Conservation (phyloP, 2,888 invertebrate genomes). For the Poecilobothrus nobilitatus region DNA sequence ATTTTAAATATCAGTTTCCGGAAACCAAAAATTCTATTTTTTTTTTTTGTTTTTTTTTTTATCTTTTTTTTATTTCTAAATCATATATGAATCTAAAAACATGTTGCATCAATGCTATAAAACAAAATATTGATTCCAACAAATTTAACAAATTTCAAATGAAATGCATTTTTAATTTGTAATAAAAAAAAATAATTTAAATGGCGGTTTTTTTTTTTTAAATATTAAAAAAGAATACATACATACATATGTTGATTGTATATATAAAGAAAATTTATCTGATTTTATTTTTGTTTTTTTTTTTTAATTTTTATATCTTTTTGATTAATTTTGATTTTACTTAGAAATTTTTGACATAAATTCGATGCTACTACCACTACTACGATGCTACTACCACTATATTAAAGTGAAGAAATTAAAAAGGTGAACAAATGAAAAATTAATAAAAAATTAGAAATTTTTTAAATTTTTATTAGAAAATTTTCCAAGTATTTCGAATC, state of each 20-base stretch:
- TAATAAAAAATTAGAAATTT: too few species aligned
- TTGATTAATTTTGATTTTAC: background rate
- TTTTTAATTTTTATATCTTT: background rate
- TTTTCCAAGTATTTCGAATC: background rate
- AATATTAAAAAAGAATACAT: background rate
- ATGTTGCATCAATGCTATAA: too few species aligned
- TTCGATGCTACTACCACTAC: background rate
- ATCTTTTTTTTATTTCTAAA: too few species aligned
- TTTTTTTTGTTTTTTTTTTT: too few species aligned
- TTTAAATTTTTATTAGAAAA: constrained; percentile 2
- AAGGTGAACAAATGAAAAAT: background rate
- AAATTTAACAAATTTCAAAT: too few species aligned
- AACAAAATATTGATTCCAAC: too few species aligned
- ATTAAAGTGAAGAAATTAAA: background rate
- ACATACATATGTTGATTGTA: too few species aligned
- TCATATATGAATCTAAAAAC: too few species aligned
- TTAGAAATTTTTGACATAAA: background rate
- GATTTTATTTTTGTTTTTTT: too few species aligned
- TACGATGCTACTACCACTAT: background rate
- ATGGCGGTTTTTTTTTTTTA: background rate
- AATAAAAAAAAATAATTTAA: background rate
- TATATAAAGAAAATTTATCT: background rate
- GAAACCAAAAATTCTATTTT: too few species aligned
- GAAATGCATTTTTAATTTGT: background rate
- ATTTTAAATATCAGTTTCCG: too few species aligned